Evolutionary conservation across 2,113 vertebrate genomes (phyloP).

Genomic region (Glaucidium brasilianum): DNA sequence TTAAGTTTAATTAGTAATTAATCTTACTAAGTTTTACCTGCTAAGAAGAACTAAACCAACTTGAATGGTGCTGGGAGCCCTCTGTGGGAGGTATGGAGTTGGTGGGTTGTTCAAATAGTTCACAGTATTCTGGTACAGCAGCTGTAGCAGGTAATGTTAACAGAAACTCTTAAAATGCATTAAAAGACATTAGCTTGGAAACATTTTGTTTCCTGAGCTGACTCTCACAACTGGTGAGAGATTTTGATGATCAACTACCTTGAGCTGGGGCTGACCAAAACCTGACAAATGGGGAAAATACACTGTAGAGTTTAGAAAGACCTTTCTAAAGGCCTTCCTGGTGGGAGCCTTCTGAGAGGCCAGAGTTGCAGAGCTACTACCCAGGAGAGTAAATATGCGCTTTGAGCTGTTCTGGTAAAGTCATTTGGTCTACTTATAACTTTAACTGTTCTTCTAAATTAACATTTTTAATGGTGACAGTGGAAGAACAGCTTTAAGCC

Average conservation of each 20-base stretch:
- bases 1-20: background rate
- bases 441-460: background rate
- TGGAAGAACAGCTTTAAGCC: background rate
- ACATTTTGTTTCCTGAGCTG: background rate
- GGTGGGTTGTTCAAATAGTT: background rate
- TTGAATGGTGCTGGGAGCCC: background rate
- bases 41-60: background rate
- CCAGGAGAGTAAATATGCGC: background rate
- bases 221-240: background rate
- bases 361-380: background rate
- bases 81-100: background rate
- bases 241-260: background rate
- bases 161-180: background rate
- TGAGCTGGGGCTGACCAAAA: background rate
- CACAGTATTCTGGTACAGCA: background rate
- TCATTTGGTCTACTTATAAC: background rate
- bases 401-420: background rate
- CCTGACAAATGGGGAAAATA: background rate
- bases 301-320: background rate
- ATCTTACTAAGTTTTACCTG: background rate
- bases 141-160: background rate
- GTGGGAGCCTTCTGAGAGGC: background rate
- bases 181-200: background rate
- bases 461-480: background rate
- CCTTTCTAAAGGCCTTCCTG: background rate